These are phyloP conservation scores for Bradynema listronoti DNA, from an alignment of 1,140 invertebrate genomes.

Conservation along the genomic window DNA sequence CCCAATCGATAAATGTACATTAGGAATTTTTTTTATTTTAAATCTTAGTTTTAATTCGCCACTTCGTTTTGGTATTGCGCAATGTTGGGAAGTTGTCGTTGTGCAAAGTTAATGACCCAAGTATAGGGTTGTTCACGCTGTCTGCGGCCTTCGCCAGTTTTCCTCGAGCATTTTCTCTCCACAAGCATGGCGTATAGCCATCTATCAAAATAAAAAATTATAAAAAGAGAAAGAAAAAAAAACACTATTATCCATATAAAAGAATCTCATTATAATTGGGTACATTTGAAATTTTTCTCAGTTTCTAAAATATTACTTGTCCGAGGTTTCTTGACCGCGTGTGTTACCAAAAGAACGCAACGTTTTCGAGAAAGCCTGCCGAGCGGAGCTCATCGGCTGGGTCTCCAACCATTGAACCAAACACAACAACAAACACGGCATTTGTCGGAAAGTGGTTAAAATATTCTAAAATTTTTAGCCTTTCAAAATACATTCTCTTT, in stretches of 20 bases:
- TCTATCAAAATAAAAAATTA: slow-evolving; percentile 16
- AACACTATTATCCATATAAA: no score
- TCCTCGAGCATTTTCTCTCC: slow-evolving; percentile 4
- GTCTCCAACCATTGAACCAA: slow-evolving; percentile 41
- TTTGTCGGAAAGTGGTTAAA: no score
- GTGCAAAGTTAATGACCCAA: slow-evolving; percentile 37
- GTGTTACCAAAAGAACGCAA: slow-evolving; percentile 25
- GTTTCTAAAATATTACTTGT: neutral
- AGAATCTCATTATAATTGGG: neutral
- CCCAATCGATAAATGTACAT: no score
- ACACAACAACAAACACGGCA: no score
- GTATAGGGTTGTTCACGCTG: slow-evolving; percentile 35
- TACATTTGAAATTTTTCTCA: neutral
- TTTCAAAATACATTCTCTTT: no score
- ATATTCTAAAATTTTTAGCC: no score
- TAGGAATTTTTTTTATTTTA: no score
- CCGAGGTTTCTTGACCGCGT: neutral
- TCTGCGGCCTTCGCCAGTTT: slow-evolving; percentile 21
- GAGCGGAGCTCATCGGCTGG: slow-evolving; percentile 27
- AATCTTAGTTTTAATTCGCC: neutral
- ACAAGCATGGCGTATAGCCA: slow-evolving; percentile 30
- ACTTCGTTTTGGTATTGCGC: slow-evolving; percentile 25
- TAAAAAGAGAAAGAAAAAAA: no score
- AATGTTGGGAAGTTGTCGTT: slow-evolving; percentile 31
- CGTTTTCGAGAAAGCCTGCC: slow-evolving; percentile 27